Evolutionary conservation across 2,113 vertebrate genomes (phyloP), one percentile per base, ranked within the genome.

Genomic region (western clawed frog (Xenopus tropicalis)): DNA sequence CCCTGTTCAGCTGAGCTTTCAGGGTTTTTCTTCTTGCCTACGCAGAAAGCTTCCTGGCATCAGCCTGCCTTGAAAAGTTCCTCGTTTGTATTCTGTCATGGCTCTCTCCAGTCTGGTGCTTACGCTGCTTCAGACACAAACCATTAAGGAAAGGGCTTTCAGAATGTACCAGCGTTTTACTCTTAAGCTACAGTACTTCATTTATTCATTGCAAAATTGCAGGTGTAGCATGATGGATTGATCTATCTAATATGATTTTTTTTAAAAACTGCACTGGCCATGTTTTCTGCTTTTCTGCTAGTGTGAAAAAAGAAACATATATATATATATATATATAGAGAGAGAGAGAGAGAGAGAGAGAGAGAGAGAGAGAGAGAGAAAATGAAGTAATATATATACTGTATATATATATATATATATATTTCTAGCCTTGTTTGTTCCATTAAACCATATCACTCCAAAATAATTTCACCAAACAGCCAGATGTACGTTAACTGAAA

Each of bases 181-280:
- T 68, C 72, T 68, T 68, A 74, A 68, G 64, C 64, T 68, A 61
- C 43, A 68, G 65, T 68, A 68, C 56, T 74, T 66, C 64, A 68
- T 74, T 74, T 74, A 74, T 74, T 74, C 54, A 74, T 61, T 74
- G 72, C 65, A 68, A 74, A 74, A 74, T 74, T 74, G 64, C 59
- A 74, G 72, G 71, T 66, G 54, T 74, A 46, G 72, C 29, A 61
- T 59, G 72, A 74, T 61, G 44, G 64, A 74, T 74, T 67, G 52
- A 74, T 74, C 54, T 14, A 74, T 74, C 54, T 74, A 58, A 74
- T 74, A 67, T 67, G 64, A 62, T 73, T 57, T 37, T 37, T 37
- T 37, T 37, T 66, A 46, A 16, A 23, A 69, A 71, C 9, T 20
- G 43, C 22, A 59, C 16, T 1, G 14, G 20, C 20, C 19, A 54